Evolutionary conservation across 2,797 vertebrate genomes (phyloP), one percentile per base, ranked within the genome.

Genomic region (Microctenopoma steveboyesi): DNA sequence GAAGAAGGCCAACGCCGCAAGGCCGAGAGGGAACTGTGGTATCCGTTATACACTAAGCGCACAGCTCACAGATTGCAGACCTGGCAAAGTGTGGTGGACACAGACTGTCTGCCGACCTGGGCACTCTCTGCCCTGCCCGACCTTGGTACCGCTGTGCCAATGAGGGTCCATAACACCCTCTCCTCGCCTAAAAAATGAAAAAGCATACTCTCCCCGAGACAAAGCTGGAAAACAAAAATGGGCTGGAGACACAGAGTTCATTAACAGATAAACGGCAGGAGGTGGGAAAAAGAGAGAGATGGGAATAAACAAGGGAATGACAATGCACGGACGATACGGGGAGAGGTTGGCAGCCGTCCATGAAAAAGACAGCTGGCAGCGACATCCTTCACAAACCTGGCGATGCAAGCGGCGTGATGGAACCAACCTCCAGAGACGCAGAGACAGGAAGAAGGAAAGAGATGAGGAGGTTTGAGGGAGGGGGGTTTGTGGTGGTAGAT

Each of bases 351-450:
- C 92, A 90, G 87, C 33, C 59, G 76, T 90, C 92, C 92, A 93
- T 81, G 80, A 88, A 88, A 81, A 88, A 88, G 94, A 94, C 94
- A 95, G 94, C 93, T 94, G 93, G 92, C 93, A 88, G 78, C 50
- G 91, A 91, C 90, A 94, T 93, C 90, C 92, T 94, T 92, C 92
- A 90, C 89, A 92, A 91, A 93, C 88, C 89, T 88, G 84, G 88
- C 84, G 91, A 90, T 74, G 76, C 85, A 86, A 76, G 72, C 67
- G 61, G 83, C 74, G 64, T 85, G 78, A 86, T 89, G 83, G 85
- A 85, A 83, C 78, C 83, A 79, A 85, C 89, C 93, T 87, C 91
- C 63, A 82, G 89, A 92, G 92, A 90, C 67, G 46, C 16, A 15
- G 73, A 76, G 54, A 71, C 80, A 76, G 50, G 74, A 72, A 56